phyloP scores from a whole-genome alignment of 2,797 vertebrate genomes.

The Darevskia mixta region DNA sequence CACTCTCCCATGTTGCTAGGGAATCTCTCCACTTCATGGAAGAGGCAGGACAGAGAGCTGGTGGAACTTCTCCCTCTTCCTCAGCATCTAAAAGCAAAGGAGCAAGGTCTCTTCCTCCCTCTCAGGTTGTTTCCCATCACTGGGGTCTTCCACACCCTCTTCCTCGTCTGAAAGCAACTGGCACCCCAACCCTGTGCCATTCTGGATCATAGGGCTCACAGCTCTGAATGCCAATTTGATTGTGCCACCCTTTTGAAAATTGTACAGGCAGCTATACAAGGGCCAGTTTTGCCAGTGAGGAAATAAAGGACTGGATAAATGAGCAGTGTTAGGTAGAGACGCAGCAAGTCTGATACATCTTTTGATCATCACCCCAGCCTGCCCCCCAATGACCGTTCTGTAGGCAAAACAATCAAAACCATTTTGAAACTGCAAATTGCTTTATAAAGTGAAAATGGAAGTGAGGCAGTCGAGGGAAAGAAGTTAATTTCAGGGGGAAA shows the following conservation, averaged over 20 bases:
- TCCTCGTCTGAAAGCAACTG: no score
- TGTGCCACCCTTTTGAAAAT: background rate
- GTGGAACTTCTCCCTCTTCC: background rate
- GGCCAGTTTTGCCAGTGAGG: background rate
- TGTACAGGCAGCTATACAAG: background rate
- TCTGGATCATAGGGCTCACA: background rate
- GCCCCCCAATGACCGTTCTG: background rate
- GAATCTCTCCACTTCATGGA: no score
- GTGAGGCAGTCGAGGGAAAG: background rate
- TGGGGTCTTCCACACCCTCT: background rate
- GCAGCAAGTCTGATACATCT: background rate
- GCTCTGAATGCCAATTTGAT: background rate
- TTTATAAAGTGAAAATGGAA: background rate
- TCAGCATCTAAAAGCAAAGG: background rate
- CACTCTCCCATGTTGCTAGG: no score
- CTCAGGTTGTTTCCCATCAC: background rate
- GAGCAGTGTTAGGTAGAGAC: background rate
- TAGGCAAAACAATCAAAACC: background rate
- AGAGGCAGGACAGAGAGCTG: no score
- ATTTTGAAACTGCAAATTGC: background rate
- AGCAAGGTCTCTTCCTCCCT: background rate
- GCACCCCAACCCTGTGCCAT: no score
- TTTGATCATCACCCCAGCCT: background rate
- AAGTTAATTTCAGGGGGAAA: conserved; percentile 26
- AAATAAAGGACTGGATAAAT: background rate